Conservation (phyloP, 2,797 vertebrate genomes). For the Euthynnus affinis region DNA sequence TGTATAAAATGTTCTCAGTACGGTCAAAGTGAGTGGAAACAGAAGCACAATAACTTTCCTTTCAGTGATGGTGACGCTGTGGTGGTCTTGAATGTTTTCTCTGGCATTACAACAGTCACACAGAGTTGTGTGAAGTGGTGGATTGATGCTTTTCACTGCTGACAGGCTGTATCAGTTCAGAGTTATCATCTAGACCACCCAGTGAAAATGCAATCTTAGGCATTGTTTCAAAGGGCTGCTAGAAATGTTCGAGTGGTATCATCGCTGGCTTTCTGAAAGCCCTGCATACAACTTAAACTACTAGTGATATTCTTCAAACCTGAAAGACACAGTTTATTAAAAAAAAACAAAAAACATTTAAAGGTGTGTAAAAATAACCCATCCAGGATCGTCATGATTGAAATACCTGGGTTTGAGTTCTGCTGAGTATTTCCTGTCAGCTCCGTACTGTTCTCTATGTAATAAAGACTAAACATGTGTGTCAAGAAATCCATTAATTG, state of each 20-base stretch:
- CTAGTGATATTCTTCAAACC: neutral
- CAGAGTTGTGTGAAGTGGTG: constrained; percentile 23
- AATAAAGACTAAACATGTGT: constrained; percentile 1
- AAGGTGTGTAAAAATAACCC: neutral
- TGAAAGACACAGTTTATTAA: neutral
- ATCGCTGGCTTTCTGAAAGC: constrained; percentile 4
- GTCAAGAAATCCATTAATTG: neutral
- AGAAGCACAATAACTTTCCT: constrained; percentile 7
- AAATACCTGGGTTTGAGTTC: neutral
- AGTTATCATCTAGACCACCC: constrained; percentile 16
- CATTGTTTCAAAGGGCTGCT: neutral
- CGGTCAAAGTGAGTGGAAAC: constrained; percentile 41
- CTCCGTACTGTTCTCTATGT: neutral
- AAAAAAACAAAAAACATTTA: neutral
- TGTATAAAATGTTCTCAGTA: constrained; percentile 9
- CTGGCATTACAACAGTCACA: constrained; percentile 43
- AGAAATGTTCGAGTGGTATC: neutral
- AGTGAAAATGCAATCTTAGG: constrained; percentile 17
- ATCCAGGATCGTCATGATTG: neutral
- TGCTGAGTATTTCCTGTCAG: neutral
- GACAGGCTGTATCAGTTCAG: constrained; percentile 27
- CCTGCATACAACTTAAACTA: too few relatives aligned
- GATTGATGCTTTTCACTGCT: constrained; percentile 31
- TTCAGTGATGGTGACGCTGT: neutral
- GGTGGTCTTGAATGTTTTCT: constrained; percentile 61